Base-by-base conservation (phyloP, 2,797 vertebrate genomes). In the Tragopan temminckii region DNA sequence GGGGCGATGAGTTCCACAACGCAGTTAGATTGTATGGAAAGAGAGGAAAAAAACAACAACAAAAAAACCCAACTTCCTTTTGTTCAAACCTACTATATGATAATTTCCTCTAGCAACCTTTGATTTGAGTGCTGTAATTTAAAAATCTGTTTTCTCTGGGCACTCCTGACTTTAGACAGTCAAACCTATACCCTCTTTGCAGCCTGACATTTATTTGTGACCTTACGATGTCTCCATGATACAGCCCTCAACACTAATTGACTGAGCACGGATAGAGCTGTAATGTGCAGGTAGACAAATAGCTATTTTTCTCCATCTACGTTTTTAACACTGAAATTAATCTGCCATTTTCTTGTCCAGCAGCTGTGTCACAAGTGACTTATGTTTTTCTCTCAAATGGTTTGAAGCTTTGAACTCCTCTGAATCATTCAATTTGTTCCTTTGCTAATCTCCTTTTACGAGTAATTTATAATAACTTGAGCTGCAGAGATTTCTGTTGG, bases 61-160 rank as follows among this genome's bases (percentile, higher is more conserved):
- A 76, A 81, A 70, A 53, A 11, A 9, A 11, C n/a, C n/a, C 21
- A 50, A 3, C 78, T 92, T 90, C 91, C 52, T 69, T 90, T 76
- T 90, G 82, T 80, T 95, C 92, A 93, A 84, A 68, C 17, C 2
- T 67, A 57, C 77, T 81, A 31, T 89, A 91, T 19, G 46, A 63
- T 93, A 72, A 90, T 93, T 96, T 94, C 68, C 85, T 88, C 94
- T 92, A 58, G 59, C 66, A 70, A 84, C 40, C 52, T 43, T 94
- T 84, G 66, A 59, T 94, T 94, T 63, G 84, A 48, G 59, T 50
- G 17, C 74, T 57, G 11, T 90, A 91, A 90, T 76, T 52, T 74
- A 52, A 79, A 45, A 20, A 76, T 31, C 40, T 72, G 29, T 90
- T 88, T 96, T 76, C 59, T 70, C 24, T 78, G 27, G 23, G 31